Evolutionary conservation across 2,113 vertebrate species (phyloP).

Genomic region (Nestor notabilis): DNA sequence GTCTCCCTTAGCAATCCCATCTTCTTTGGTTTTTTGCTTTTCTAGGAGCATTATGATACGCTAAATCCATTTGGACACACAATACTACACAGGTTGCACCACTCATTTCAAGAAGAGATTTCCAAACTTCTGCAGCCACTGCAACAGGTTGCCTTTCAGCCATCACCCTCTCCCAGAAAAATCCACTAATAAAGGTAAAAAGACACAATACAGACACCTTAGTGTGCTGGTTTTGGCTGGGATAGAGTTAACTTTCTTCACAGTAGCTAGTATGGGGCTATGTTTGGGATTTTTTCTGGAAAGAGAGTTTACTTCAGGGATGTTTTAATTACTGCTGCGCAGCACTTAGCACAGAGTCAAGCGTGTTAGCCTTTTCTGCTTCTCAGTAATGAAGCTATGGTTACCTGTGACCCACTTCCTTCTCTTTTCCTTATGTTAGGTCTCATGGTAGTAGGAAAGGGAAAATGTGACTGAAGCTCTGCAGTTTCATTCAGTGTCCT

Average conservation of each 20-base stretch:
- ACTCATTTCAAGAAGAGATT: not conserved
- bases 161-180: not conserved
- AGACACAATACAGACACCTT: not conserved
- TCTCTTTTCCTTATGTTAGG: not conserved
- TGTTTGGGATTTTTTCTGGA: not conserved
- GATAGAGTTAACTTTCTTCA: not conserved
- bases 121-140: not conserved
- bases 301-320: not conserved
- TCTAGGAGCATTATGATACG: not conserved
- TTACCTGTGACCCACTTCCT: not conserved
- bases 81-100: not conserved
- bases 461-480: not conserved
- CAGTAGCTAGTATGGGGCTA: not conserved
- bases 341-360: not conserved
- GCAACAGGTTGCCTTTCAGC: not conserved
- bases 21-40: constrained; percentile 46
- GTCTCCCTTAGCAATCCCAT: constrained; percentile 45
- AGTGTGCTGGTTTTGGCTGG: not conserved
- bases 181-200: not conserved
- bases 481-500: not conserved
- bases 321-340: not conserved
- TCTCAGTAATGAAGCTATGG: not conserved
- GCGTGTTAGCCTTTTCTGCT: not conserved
- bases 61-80: constrained; percentile 49
- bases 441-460: not conserved